Evolutionary conservation across 2,888 invertebrate genomes (phyloP).

Genomic region (Agrilus cyanescens): DNA sequence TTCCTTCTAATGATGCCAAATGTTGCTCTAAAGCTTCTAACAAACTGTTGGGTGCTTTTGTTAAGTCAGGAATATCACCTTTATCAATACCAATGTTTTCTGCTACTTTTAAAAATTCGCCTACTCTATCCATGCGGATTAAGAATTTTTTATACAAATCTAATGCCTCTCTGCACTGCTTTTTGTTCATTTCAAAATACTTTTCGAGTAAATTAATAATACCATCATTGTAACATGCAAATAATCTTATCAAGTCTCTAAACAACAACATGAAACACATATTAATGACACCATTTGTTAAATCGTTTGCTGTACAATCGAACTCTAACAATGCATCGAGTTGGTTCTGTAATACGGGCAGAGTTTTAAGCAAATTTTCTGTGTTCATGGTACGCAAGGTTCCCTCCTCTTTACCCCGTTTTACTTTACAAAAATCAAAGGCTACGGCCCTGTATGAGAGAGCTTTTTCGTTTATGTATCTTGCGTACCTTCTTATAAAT

Average conservation of each 20-base stretch:
- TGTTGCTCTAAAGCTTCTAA: slow-evolving; percentile 97
- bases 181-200: slow-evolving; percentile 99
- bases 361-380: slow-evolving; percentile 92
- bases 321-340: slow-evolving; percentile 95
- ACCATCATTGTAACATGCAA: slow-evolving; percentile 99
- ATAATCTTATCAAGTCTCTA: slow-evolving; percentile 93
- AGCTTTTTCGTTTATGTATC: slow-evolving; percentile 98
- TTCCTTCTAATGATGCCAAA: slow-evolving; percentile 87
- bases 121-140: slow-evolving; percentile 97
- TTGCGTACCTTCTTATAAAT: slow-evolving; percentile 96
- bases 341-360: slow-evolving; percentile 94
- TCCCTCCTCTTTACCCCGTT: slow-evolving; percentile 97
- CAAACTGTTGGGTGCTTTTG: slow-evolving; percentile 95
- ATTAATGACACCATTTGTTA: slow-evolving; percentile 90
- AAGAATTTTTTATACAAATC: slow-evolving; percentile 99
- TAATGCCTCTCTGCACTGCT: slow-evolving; percentile 95
- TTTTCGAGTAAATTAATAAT: slow-evolving; percentile 98
- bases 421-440: slow-evolving; percentile 99
- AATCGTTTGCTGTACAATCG: slow-evolving; percentile 93
- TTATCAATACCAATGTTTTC: slow-evolving; percentile 95
- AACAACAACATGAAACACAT: slow-evolving; percentile 98
- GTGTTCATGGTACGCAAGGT: slow-evolving; percentile 95
- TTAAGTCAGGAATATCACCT: slow-evolving; percentile 97
- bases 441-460: slow-evolving; percentile 96
- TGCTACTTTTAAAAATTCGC: slow-evolving; percentile 88